These are phyloP conservation scores for Cecidostiba fungosa DNA, from an alignment of 2,888 invertebrate species.

Conservation along the genomic window DNA sequence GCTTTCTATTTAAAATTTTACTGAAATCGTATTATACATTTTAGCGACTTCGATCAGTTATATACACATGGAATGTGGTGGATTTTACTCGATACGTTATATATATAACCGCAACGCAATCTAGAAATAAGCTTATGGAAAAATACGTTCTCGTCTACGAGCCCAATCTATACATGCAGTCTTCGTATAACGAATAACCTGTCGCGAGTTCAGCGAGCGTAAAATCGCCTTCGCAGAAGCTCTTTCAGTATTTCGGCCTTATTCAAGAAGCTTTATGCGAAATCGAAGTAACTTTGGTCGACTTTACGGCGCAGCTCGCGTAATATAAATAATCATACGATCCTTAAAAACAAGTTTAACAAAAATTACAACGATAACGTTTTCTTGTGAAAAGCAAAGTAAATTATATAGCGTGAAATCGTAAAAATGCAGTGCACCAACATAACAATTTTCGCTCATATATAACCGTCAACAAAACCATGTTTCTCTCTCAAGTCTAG, in stretches of 20 bases:
- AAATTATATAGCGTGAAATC: too few relatives aligned
- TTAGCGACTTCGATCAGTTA: neutral
- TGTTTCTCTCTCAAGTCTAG: neutral
- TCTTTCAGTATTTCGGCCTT: neutral
- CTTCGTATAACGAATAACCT: conserved; percentile 41
- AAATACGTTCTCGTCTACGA: conserved; percentile 1
- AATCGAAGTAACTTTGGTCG: neutral
- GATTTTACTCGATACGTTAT: neutral
- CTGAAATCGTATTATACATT: neutral
- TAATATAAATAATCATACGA: neutral
- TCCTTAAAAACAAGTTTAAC: neutral
- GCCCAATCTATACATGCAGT: neutral
- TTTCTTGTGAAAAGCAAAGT: too few relatives aligned
- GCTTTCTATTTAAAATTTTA: too few relatives aligned
- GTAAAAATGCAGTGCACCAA: too few relatives aligned
- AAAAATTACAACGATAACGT: too few relatives aligned
- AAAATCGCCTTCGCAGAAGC: conserved; percentile 39
- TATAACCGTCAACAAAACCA: neutral
- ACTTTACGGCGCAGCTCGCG: neutral
- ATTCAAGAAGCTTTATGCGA: neutral
- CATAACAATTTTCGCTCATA: neutral
- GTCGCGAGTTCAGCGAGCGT: conserved; percentile 41
- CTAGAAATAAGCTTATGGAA: conserved; percentile 2
- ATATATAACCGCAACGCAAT: neutral
- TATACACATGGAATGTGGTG: neutral